Base-by-base conservation (phyloP, 2,888 invertebrate species). In the Cheilosia variabilis region DNA sequence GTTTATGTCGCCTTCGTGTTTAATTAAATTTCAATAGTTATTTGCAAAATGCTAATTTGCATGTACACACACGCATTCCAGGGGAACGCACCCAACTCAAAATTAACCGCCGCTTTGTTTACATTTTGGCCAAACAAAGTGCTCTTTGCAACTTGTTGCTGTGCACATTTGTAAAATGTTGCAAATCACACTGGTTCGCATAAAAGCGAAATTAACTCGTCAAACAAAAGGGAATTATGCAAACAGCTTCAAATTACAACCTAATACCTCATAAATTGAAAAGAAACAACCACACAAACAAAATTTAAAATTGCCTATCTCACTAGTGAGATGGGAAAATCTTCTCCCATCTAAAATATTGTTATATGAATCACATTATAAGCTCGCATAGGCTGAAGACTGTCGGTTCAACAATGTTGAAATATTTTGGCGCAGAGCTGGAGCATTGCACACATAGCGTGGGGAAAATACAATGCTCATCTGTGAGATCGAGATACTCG, bases 131-230 rank as follows among this genome's bases (percentile, higher is more conserved):
- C 45, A 22, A 41, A 52, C 50, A 65, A 66, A 45, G 41, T 22
- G 19, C 52, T 57, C 22, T 41, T 75, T 75, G 84, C 80, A 84
- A 80, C 84, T 75, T 80, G 84, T 84, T 84, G 84, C 69, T 58
- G 84, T 15, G 47, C 52, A 75, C 31, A 37, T 4, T 13, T 13
- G 66, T 66, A 66, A 79, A 80, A 76, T 80, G 84, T 79, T 84
- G 84, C 79, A 60, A 80, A 66, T 53, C 58, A 22, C 53, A 52
- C 31, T 62, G 27, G 43, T 63, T 79, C 69, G 65, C 80, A 75
- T 75, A 58, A 22, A 60, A 65, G 31, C n/a, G 27, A 52, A 78
- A 83, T 57, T 52, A 57, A 31, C 31, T 47, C 45, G 41, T 58
- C 47, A 41, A 77, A 68, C 79, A 84, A 84, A 79, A 66, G 75